These are phyloP conservation scores for Heteromormyrus szaboi DNA, from an alignment of 2,797 vertebrate species.

Conservation along the genomic window DNA sequence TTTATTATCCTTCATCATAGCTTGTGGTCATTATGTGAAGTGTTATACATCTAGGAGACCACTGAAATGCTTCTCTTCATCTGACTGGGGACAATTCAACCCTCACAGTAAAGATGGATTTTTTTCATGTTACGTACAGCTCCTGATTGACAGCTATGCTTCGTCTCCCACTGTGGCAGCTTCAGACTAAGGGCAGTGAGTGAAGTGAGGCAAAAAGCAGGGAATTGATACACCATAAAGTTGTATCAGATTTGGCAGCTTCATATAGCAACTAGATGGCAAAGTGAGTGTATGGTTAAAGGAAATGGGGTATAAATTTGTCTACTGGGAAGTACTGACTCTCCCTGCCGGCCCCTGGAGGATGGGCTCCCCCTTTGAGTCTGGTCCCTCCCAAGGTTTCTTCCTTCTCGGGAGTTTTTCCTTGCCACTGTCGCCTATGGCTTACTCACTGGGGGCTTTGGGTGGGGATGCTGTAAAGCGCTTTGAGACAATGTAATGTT, in stretches of 20 bases:
- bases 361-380: too few relatives aligned
- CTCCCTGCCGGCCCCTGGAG: too few relatives aligned
- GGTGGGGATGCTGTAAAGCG: too few relatives aligned
- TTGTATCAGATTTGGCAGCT: constrained; percentile 5
- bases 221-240: neutral
- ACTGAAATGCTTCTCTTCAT: neutral
- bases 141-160: neutral
- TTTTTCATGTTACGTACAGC: neutral
- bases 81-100: neutral
- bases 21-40: neutral
- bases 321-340: neutral
- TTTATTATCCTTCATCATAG: neutral
- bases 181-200: neutral
- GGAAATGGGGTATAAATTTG: neutral
- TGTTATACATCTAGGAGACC: neutral
- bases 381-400: too few relatives aligned
- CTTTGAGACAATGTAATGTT: too few relatives aligned
- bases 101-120: neutral
- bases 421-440: too few relatives aligned
- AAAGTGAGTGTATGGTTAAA: neutral
- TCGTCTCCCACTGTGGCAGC: neutral
- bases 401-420: too few relatives aligned
- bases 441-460: too few relatives aligned
- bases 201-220: neutral
- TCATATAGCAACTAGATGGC: neutral